These are phyloP conservation scores for Lymantria monacha DNA, from an alignment of 2,888 invertebrate genomes.

Conservation along the genomic window DNA sequence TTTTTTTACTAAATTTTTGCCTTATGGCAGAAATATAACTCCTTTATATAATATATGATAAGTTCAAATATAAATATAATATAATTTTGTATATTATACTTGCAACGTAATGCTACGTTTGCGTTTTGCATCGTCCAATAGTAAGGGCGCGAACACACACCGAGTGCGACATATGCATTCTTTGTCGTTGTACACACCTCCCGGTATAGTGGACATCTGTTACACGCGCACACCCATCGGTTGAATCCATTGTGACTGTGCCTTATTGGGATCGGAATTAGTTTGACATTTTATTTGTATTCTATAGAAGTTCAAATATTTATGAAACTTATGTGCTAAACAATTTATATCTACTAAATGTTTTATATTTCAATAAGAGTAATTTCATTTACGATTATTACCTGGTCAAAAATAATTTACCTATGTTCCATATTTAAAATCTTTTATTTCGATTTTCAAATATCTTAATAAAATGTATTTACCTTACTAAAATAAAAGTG, in stretches of 20 bases:
- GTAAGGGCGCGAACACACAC: slow-evolving; percentile 39
- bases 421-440: no score
- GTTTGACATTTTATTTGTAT: background rate
- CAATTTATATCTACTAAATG: no score
- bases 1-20: no score
- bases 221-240: slow-evolving; percentile 68
- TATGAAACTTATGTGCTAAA: background rate
- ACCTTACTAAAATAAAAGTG: no score
- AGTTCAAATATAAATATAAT: no score
- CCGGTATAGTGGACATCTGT: slow-evolving; percentile 62
- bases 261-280: slow-evolving; percentile 31
- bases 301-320: background rate
- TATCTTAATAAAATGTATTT: no score
- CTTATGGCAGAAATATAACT: no score
- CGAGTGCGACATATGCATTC: slow-evolving; percentile 64
- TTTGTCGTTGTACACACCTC: slow-evolving; percentile 63
- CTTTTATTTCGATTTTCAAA: no score
- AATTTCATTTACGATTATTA: no score
- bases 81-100: background rate
- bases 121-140: slow-evolving; percentile 63
- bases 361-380: no score
- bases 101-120: slow-evolving; percentile 59
- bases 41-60: no score
- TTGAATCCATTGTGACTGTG: slow-evolving; percentile 43
- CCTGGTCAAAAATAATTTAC: no score